Base-by-base conservation (phyloP, 2,797 vertebrate species). In the Calcarius lapponicus region DNA sequence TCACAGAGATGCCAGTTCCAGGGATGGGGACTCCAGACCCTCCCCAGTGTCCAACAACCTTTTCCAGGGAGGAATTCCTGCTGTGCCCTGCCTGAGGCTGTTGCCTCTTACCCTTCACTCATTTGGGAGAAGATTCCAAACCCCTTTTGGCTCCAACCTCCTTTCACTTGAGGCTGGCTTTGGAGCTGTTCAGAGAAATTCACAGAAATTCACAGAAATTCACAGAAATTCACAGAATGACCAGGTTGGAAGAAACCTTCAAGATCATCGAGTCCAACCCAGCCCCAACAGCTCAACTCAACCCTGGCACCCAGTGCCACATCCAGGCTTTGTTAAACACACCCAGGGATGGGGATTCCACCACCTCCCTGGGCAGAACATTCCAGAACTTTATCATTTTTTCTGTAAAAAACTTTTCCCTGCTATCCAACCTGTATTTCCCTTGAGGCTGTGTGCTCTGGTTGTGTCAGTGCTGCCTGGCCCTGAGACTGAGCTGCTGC, bases 11-110 rank as follows among this genome's bases (percentile, higher is more conserved):
- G 31, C 4, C 51, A 29, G 4, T 13, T 20, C 5, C 61, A 45
- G 67, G 22, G 28, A 1, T 22, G 53, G 69, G 11, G 1, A 15
- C 53, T 18, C 11, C 69, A 60, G 3, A 29, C 6, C 67, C n/a
- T 29, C n/a, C n/a, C 43, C 48, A 6, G 6, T 9, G n/a, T 17
- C 6, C 1, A 4, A 2, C 10, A 17, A 0, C 7, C 32, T 2
- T 43, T 72, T 6, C 66, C 67, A 13, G 2, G 53, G 11, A 4
- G n/a, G 47, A 53, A 60, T 34, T 18, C 60, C 86, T 53, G 13
- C 53, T 58, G 31, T 54, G 25, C 7, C 38, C 71, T 21, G 1
- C 43, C 57, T 45, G 40, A 12, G 40, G 31, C 57, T 1, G 0
- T 4, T 50, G 10, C 38, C 29, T 29, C 16, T 11, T 8, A 1